phyloP scores from a whole-genome alignment of 2,888 invertebrate species.

The Caenorhabditis sp. region DNA sequence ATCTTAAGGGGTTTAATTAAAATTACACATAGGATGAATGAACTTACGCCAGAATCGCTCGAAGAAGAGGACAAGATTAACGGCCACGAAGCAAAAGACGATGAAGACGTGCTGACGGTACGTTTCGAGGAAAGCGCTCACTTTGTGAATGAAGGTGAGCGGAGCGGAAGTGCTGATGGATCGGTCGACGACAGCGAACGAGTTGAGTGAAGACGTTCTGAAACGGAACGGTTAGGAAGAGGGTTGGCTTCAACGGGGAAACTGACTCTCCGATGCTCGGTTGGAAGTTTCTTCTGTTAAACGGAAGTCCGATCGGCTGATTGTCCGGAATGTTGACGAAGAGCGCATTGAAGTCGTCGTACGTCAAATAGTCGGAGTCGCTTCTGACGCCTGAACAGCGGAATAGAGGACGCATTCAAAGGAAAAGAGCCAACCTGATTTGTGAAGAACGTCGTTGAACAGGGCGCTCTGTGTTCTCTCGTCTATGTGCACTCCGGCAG shows the following conservation, averaged over 20 bases:
- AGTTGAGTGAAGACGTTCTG: conserved; percentile 77
- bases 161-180: conserved; percentile 34
- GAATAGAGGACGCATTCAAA: no score
- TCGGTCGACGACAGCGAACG: conserved; percentile 72
- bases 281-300: conserved; percentile 42
- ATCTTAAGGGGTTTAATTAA: conserved; percentile 81
- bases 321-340: conserved; percentile 71
- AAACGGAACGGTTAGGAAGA: conserved; percentile 11
- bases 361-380: conserved; percentile 65
- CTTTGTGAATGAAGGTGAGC: conserved; percentile 20
- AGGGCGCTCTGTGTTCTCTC: conserved; percentile 61
- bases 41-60: conserved; percentile 93
- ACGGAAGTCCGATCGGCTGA: conserved; percentile 74
- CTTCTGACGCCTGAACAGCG: conserved; percentile 62
- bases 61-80: conserved; percentile 92
- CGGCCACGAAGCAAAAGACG: conserved; percentile 93
- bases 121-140: conserved; percentile 89
- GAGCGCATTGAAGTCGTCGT: conserved; percentile 76
- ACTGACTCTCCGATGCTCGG: conserved; percentile 70
- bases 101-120: conserved; percentile 95
- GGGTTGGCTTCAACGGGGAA: not conserved
- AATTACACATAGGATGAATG: not conserved
- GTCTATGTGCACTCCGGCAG: conserved; percentile 76
- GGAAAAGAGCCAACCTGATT: conserved; percentile 48
- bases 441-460: conserved; percentile 62